Evolutionary conservation across 92 coral and sea anemone species (phyloP).

Genomic region (Umimayanthus chanpuru): DNA sequence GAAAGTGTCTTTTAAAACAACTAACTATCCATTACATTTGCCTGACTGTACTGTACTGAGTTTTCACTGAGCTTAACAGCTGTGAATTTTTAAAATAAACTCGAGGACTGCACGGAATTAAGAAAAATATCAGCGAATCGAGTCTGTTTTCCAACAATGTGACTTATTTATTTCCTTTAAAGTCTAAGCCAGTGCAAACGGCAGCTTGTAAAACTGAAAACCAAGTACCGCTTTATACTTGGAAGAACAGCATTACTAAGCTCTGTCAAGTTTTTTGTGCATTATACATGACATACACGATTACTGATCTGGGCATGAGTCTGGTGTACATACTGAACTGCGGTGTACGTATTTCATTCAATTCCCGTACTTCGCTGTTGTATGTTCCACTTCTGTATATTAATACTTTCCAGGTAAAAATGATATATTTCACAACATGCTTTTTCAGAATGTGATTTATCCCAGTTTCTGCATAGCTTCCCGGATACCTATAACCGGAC

Average conservation of each 20-base stretch:
- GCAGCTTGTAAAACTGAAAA: neutral
- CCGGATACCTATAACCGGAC: neutral
- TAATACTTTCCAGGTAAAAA: too few species aligned
- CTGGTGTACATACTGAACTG: neutral
- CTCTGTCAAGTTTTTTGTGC: neutral
- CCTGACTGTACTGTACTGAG: too few species aligned
- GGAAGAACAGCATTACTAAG: neutral
- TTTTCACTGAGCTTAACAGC: too few species aligned
- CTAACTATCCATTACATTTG: too few species aligned
- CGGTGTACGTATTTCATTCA: neutral
- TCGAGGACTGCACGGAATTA: neutral
- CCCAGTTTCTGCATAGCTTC: neutral
- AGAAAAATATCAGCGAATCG: neutral
- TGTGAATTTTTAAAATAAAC: too few species aligned
- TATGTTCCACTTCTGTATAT: neutral
- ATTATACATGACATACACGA: neutral
- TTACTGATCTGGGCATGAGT: too few species aligned
- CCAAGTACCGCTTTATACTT: neutral
- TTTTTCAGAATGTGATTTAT: too few species aligned
- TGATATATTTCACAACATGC: neutral
- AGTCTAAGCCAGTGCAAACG: neutral
- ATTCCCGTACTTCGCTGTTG: neutral
- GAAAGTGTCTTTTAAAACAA: too few species aligned
- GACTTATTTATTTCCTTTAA: too few species aligned
- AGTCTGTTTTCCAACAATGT: neutral